phyloP scores from a whole-genome alignment of 2,888 invertebrate genomes.

The Malthinus seriepunctatus region DNA sequence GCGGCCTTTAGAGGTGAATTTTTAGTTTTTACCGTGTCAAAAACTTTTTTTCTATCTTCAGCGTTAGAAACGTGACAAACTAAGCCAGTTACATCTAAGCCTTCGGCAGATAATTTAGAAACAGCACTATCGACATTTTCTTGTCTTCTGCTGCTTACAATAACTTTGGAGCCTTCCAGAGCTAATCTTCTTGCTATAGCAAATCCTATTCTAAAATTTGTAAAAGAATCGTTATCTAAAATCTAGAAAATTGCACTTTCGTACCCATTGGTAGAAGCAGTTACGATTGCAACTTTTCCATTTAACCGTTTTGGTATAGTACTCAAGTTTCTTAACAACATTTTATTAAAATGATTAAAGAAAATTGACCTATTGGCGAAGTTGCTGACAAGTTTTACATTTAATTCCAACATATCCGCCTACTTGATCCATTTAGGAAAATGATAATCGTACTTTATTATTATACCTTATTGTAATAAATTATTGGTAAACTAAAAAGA shows the following conservation, averaged over 20 bases:
- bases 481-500: no score
- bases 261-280: slow-evolving; percentile 86
- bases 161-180: slow-evolving; percentile 87
- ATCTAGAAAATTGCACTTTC: slow-evolving; percentile 1
- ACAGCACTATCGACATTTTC: no score
- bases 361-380: no score
- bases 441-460: no score
- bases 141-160: slow-evolving; percentile 89
- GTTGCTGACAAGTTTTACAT: no score
- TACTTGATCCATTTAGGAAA: no score
- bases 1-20: no score
- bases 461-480: no score
- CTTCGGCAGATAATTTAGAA: no score
- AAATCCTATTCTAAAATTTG: slow-evolving; percentile 92
- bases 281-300: slow-evolving; percentile 85
- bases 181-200: slow-evolving; percentile 87
- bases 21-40: slow-evolving; percentile 65
- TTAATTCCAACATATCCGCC: no score
- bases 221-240: not conserved
- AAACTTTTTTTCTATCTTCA: slow-evolving; percentile 76
- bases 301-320: slow-evolving; percentile 55
- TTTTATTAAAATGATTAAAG: no score
- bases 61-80: slow-evolving; percentile 90
- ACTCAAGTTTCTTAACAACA: slow-evolving; percentile 12
- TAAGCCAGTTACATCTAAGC: no score